Evolutionary conservation across 2,888 invertebrate species (phyloP).

Genomic region (Sipha maydis): DNA sequence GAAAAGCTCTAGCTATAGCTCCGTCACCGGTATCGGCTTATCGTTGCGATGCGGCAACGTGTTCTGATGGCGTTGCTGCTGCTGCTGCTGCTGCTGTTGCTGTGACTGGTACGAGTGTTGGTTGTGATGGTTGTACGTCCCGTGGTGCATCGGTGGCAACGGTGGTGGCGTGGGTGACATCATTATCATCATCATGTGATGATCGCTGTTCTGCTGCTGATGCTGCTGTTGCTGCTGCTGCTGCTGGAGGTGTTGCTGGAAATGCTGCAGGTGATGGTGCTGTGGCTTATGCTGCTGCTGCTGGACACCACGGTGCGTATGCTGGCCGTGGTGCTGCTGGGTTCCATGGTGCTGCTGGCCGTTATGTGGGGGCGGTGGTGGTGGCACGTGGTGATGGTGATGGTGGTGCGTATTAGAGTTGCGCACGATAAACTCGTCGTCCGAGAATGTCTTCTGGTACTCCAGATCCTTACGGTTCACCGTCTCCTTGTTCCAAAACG

Average conservation of each 20-base stretch:
- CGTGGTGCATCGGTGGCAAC: not conserved
- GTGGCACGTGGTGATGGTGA: not conserved
- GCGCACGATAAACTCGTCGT: slow-evolving; percentile 84
- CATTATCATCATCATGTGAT: slow-evolving; percentile 53
- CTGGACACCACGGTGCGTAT: not conserved
- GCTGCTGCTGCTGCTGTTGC: slow-evolving; percentile 66
- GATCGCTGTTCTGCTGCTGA: slow-evolving; percentile 15
- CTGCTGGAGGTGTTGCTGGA: not conserved
- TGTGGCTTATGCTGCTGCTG: slow-evolving; percentile 30
- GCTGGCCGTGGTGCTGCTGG: not conserved
- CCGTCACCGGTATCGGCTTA: slow-evolving; percentile 87
- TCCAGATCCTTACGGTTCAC: slow-evolving; percentile 82
- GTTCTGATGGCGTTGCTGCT: slow-evolving; percentile 69
- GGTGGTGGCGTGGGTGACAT: not conserved
- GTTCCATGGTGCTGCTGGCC: not conserved
- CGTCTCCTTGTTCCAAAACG: slow-evolving; percentile 81
- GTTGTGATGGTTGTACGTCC: slow-evolving; percentile 26
- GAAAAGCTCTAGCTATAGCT: slow-evolving; percentile 96
- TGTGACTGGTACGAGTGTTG: not conserved
- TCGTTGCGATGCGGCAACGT: slow-evolving; percentile 67
- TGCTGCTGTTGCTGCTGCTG: slow-evolving; percentile 34
- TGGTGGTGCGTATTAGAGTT: slow-evolving; percentile 70
- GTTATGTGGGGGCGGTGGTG: not conserved
- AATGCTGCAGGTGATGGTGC: slow-evolving; percentile 16
- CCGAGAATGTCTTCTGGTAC: slow-evolving; percentile 89